Base-by-base conservation (phyloP, 2,113 vertebrate species). In the Marmota flaviventris region DNA sequence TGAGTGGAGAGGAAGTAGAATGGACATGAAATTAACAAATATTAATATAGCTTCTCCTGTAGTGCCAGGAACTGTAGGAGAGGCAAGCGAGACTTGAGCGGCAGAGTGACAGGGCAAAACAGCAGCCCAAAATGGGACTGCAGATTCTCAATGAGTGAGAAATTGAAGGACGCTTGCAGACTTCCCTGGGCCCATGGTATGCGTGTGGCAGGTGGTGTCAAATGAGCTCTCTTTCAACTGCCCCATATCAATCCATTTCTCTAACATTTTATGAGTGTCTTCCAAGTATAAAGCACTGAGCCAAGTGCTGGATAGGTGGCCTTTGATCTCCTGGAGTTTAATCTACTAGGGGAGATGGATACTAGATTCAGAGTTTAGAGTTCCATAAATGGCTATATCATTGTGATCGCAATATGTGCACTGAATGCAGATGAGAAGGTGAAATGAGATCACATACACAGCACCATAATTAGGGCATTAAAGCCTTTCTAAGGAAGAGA, bases 341-440 rank as follows among this genome's bases (percentile, higher is more conserved):
- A 8, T 18, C 76, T 27, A 6, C n/a, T 5, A 9, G 0, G n/a
- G 45, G 6, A 53, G 13, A 18, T 1, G 24, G 39, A 39, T 7
- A 4, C 1, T 37, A 20, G 77, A 39, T 1, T 39, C n/a, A 48
- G 25, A 81, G 27, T 1, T 39, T 29, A 48, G 27, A 56, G 14
- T 45, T 45, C 18, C 37, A n/a, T 16, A 63, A 37, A 77, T 39
- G 65, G 37, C 58, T 69, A 34, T 9, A 20, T 17, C 48, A 79
- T 65, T n/a, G 29, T 2, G 69, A 42, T 2, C 16, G 16, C 22
- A 56, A 56, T 2, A 11, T 76, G 9, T 45, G 20, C 2, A 37
- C 8, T 6, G 11, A 63, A 61, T 6, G 13, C 37, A 12, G 48
- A 53, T 75, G 2, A 16, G 39, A 51, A 70, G n/a, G 5, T 29